Conservation (phyloP, 2,797 vertebrate genomes). For the Gymnothorax reevesii region DNA sequence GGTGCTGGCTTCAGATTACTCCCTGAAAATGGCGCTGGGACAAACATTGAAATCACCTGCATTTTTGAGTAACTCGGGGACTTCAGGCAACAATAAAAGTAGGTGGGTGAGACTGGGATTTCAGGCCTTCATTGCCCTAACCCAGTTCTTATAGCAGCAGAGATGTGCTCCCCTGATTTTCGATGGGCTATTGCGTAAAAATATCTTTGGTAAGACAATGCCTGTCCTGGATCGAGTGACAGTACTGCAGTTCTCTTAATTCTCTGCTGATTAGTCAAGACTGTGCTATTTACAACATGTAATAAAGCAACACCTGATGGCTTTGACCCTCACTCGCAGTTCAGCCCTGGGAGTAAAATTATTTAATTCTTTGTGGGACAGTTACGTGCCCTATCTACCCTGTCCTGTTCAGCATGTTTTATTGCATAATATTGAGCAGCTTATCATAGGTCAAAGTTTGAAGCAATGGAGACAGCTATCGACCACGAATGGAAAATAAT, state of each 20-base stretch:
- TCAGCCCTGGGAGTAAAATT: neutral
- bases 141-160: neutral
- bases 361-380: neutral
- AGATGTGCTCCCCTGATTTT: neutral
- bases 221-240: neutral
- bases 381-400: neutral
- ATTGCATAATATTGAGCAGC: neutral
- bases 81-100: neutral
- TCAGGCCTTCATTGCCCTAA: neutral
- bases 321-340: neutral
- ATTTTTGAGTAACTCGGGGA: neutral
- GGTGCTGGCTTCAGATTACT: neutral
- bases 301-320: slow-evolving; percentile 13
- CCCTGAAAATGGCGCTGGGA: neutral
- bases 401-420: neutral
- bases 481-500: neutral
- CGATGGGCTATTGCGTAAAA: neutral
- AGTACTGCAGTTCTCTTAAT: neutral
- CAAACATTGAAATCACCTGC: neutral
- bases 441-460: neutral
- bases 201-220: neutral
- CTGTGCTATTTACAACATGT: neutral
- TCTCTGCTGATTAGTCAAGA: neutral
- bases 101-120: neutral
- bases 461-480: neutral